Base-by-base conservation (phyloP, 1,140 invertebrate genomes). In the Dreissena rostriformis region DNA sequence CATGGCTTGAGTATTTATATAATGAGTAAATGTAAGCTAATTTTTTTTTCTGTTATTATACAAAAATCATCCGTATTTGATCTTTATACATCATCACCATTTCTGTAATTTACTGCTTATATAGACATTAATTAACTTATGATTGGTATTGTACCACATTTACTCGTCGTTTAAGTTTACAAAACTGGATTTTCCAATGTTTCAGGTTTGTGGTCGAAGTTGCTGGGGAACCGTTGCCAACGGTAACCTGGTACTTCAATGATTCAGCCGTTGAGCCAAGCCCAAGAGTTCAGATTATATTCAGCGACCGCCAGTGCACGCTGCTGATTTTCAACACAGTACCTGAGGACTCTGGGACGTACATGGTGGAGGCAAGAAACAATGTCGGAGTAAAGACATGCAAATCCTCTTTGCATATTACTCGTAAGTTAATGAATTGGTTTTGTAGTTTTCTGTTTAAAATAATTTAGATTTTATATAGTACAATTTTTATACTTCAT, bases 271-370 rank as follows among this genome's bases (percentile, higher is more conserved):
- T 93, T 28, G 67, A 74, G 22, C 89, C 91, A 29, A 82, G 88
- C 55, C 82, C 89, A 65, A 88, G 89, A n/a, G 86, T 92, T 11
- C 85, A 89, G 76, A 79, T 93, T 22, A 83, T 88, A 4, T 79
- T 89, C 11, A 90, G 93, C 10, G 71, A 90, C 11, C 90, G 87
- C 22, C 86, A 86, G 1, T 87, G 84, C 57, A 88, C 90, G 1
- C 84, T 94, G 55, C 76, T 90, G 49, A 92, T 93, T 55, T 82
- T 89, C 12, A 90, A 92, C 76, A 90, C 90, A 7, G 87, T 87
- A 19, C 90, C 90, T 7, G 90, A 92, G 73, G 92, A 94, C 86
- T 84, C 87, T 68, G 93, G 91, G 11, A 91, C 93, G 11, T 94
- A 94, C 76, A 78, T 91, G 12, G 90, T 92, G 84, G 88, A 90